A percentile compares a stretch with the other conserved stretches of the same genome.
These are phyloP conservation scores for Halcyon leucocephala DNA, from an alignment of 2,797 vertebrate genomes.

Conservation along the genomic window DNA sequence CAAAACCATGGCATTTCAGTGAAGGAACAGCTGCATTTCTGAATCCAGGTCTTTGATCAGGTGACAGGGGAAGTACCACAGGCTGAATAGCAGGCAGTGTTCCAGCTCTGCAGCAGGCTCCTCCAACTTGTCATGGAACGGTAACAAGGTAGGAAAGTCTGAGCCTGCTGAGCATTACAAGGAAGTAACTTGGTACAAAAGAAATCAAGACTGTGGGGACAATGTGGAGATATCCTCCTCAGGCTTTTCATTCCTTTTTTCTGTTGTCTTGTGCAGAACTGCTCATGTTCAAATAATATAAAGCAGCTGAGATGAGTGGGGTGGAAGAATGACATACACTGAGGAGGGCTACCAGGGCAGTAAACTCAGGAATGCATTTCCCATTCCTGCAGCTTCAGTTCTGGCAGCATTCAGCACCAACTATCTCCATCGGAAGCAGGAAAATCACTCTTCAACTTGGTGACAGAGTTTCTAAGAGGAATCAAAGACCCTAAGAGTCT, in stretches of 20 bases:
- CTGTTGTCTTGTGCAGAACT: neutral
- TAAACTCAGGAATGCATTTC: neutral
- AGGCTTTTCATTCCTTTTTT: neutral
- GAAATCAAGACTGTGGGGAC: neutral
- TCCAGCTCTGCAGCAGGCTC: neutral
- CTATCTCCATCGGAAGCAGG: neutral
- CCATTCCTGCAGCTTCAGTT: neutral
- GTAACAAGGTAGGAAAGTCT: neutral
- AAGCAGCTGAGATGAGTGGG: neutral
- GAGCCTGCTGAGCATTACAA: neutral
- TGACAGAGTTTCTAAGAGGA: conserved; percentile 5
- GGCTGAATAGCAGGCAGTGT: neutral
- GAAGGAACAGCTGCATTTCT: neutral
- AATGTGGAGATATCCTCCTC: neutral
- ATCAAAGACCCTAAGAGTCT: conserved; percentile 10
- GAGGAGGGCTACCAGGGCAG: neutral
- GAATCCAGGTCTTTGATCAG: neutral
- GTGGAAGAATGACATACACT: neutral
- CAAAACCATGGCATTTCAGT: neutral
- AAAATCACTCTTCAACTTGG: neutral
- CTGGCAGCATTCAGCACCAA: neutral
- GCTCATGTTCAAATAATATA: neutral
- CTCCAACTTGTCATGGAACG: fast-evolving
- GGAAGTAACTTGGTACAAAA: neutral
- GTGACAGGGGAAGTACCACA: neutral